Conservation (phyloP, 2,888 invertebrate genomes). For the Diaphora mendica region DNA sequence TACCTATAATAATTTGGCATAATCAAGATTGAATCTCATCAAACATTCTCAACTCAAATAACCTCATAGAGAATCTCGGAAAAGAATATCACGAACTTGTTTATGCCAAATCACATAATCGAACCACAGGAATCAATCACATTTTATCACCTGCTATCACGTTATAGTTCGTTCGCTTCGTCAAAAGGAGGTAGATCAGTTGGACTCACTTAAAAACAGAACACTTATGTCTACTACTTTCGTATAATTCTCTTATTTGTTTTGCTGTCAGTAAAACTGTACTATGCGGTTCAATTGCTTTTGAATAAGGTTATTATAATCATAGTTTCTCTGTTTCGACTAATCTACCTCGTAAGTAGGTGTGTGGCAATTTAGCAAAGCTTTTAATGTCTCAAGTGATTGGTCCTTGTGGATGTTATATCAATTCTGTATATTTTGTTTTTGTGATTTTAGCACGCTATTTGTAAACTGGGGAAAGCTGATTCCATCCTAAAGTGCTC, state of each 20-base stretch:
- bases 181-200: neutral
- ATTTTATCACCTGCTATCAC: slow-evolving; percentile 1
- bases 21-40: slow-evolving; percentile 63
- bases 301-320: neutral
- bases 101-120: slow-evolving; percentile 47
- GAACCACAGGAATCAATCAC: slow-evolving; percentile 19
- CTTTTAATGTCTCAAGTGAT: slow-evolving; percentile 7
- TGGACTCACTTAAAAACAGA: neutral
- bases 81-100: slow-evolving; percentile 30
- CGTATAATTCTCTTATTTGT: neutral
- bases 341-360: neutral
- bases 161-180: neutral
- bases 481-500: slow-evolving; percentile 86
- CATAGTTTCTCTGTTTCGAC: neutral
- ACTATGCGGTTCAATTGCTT: neutral
- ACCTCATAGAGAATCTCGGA: slow-evolving; percentile 50
- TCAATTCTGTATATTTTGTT: slow-evolving; percentile 63
- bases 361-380: neutral
- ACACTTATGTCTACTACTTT: slow-evolving; percentile 23
- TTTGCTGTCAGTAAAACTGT: neutral
- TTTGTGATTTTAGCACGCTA: slow-evolving; percentile 67
- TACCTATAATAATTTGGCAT: slow-evolving; percentile 76
- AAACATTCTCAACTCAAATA: slow-evolving; percentile 10
- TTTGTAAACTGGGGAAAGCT: slow-evolving; percentile 77
- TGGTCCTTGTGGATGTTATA: slow-evolving; percentile 63